These are phyloP conservation scores for Drosophila longiperda DNA, from an alignment of 2,888 invertebrate species.

Conservation along the genomic window DNA sequence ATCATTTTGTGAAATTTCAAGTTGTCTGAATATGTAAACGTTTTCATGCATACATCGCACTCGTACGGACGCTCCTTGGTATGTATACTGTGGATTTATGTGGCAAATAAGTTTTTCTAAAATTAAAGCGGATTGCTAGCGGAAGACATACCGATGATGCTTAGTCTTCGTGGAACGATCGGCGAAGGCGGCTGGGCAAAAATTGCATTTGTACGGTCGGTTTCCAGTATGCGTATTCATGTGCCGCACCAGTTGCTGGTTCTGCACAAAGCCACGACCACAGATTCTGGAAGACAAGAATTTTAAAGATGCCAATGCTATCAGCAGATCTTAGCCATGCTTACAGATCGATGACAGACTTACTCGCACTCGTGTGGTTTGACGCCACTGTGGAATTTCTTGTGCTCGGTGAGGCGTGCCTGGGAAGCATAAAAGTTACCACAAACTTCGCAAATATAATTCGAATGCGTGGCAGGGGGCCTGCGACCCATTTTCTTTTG, in stretches of 20 bases:
- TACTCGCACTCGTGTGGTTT: slow-evolving; percentile 85
- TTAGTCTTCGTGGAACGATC: slow-evolving; percentile 85
- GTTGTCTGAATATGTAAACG: slow-evolving; percentile 83
- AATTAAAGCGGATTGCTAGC: too few species aligned
- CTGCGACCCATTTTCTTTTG: slow-evolving; percentile 65
- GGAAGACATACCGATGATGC: slow-evolving; percentile 81
- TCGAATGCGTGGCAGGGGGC: slow-evolving; percentile 68
- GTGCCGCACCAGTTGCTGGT: slow-evolving; percentile 84
- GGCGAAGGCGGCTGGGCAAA: slow-evolving; percentile 84
- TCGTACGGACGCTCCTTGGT: slow-evolving; percentile 83
- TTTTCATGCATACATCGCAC: slow-evolving; percentile 82
- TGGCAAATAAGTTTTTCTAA: neutral
- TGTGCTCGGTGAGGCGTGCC: slow-evolving; percentile 83
- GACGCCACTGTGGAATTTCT: slow-evolving; percentile 83
- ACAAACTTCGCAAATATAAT: slow-evolving; percentile 84
- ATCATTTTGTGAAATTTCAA: slow-evolving; percentile 83
- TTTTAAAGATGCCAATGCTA: neutral
- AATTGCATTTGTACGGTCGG: slow-evolving; percentile 84
- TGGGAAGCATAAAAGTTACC: slow-evolving; percentile 84
- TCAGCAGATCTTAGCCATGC: neutral
- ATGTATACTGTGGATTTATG: slow-evolving; percentile 68
- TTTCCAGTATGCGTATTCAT: slow-evolving; percentile 85
- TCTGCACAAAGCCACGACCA: slow-evolving; percentile 83
- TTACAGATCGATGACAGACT: slow-evolving; percentile 22
- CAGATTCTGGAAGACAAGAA: slow-evolving; percentile 77